Percentiles rank a stretch among this genome's conserved stretches.
Conservation (phyloP, 2,888 invertebrate species). For the Lasioglossum leucozonium region DNA sequence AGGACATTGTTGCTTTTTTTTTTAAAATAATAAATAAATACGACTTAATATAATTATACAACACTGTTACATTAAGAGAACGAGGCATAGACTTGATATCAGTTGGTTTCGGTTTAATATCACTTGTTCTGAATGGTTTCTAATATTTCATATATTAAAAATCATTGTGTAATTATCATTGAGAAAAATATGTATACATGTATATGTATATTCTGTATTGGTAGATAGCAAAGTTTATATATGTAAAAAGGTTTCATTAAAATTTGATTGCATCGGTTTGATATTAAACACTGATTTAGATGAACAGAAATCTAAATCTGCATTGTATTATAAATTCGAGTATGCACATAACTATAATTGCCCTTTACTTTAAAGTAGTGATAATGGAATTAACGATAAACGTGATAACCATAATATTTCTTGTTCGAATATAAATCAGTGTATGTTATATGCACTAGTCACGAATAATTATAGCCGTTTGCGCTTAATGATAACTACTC, state of each 20-base stretch:
- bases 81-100: background rate
- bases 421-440: constrained; percentile 20
- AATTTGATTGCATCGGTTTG: constrained; percentile 25
- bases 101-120: background rate
- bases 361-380: constrained; percentile 4
- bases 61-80: background rate
- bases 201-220: background rate
- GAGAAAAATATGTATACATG: background rate
- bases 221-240: background rate
- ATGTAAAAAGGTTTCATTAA: background rate
- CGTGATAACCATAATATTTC: constrained; percentile 20
- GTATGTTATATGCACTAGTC: constrained; percentile 29
- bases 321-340: constrained; percentile 41
- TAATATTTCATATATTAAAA: background rate
- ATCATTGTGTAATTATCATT: background rate
- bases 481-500: constrained; percentile 20
- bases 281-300: constrained; percentile 52
- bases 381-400: constrained; percentile 20
- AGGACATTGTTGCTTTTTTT: background rate
- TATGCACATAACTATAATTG: constrained; percentile 25
- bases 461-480: constrained; percentile 40
- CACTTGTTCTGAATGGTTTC: background rate
- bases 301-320: constrained; percentile 36
- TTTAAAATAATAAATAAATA: background rate
- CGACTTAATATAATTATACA: background rate